These are phyloP conservation scores for Steatornis caripensis DNA, from an alignment of 2,113 vertebrate genomes.

Conservation along the genomic window DNA sequence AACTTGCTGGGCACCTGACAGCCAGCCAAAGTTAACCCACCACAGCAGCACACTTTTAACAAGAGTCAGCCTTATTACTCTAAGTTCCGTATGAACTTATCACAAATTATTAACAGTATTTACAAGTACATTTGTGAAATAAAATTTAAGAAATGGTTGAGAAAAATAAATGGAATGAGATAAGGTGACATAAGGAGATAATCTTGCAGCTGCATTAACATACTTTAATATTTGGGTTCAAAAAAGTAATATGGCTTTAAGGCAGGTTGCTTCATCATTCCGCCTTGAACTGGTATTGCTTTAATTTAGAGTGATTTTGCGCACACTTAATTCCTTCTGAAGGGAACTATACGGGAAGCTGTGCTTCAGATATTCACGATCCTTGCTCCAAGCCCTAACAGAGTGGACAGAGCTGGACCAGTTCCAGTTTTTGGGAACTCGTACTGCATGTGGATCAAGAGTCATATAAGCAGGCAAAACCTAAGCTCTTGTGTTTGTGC, in stretches of 20 bases:
- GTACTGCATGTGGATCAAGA: accelerated
- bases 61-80: neutral
- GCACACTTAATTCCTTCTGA: neutral
- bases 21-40: neutral
- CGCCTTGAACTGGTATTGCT: accelerated
- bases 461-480: neutral
- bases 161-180: neutral
- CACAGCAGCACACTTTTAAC: neutral
- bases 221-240: neutral
- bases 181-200: neutral
- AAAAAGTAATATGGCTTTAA: neutral
- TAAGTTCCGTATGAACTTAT: neutral
- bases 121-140: neutral
- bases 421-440: neutral
- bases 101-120: neutral
- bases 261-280: neutral
- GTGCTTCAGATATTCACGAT: neutral
- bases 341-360: neutral
- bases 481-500: neutral
- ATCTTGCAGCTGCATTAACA: neutral
- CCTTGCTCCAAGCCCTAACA: neutral
- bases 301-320: neutral
- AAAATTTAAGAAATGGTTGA: neutral
- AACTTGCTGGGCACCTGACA: neutral
- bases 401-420: neutral